Base-by-base conservation (phyloP, 2,797 vertebrate genomes). In the Megaceryle alcyon region DNA sequence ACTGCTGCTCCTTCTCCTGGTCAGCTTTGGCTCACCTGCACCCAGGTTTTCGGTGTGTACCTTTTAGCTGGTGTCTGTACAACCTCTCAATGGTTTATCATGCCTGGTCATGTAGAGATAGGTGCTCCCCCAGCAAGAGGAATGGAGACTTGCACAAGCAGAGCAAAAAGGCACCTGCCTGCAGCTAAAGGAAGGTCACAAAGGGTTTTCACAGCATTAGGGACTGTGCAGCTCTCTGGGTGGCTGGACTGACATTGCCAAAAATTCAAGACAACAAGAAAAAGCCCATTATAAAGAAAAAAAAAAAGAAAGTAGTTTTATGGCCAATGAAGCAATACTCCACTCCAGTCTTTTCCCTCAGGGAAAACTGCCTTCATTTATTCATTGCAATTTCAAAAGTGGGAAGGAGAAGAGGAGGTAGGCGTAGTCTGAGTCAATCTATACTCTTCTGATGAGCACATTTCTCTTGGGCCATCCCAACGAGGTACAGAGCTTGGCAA, bases 1-100 rank as follows among this genome's bases (percentile, higher is more conserved):
- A 49, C 68, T 97, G 81, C 83, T 98, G 54, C 88, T 98, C 33
- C 91, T 98, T 93, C 60, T 98, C 68, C 76, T 98, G 88, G 56
- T 97, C 79, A 96, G 90, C 87, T 96, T 92, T 22, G 48, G 87
- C 70, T 88, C 96, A 53, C 92, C 96, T 33, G 97, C 97, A 33
- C 96, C 97, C 71, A 97, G 97, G 63, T 82, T 92, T 57, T 96
- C 89, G 33, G 99, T 99, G 97, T 4, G 98, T 98, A 78, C 76
- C 12, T 35, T 31, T 78, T 31, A 14, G 25, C 37, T 15, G 11
- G 12, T 11, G 8, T 33, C 63, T 56, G 22, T 79, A 33, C 33
- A 39, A 31, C 39, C 20, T 57, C 56, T 31, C 53, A 39, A 1
- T 5, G 3, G 7, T 57, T 89, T 43, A 14, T 21, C 21, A 8